Base-by-base conservation (phyloP, 2,113 vertebrate species). In the Pithys albifrons region DNA sequence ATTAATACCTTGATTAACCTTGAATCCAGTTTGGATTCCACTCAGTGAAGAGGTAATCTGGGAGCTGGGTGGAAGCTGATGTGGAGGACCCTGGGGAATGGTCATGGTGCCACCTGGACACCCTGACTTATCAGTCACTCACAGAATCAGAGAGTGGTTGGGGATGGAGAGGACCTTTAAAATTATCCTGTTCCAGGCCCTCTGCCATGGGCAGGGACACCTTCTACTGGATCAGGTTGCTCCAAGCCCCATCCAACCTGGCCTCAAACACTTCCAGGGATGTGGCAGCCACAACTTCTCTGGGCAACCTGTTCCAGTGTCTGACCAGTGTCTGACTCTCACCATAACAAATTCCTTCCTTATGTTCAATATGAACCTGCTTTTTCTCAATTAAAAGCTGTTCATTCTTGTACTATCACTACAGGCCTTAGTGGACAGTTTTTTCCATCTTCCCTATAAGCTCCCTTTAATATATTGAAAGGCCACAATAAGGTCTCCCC, bases 111-210 rank as follows among this genome's bases (percentile, higher is more conserved):
- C 39, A 39, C 29, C 25, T 5, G 8, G 7, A 20, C 52, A 78
- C 31, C 7, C 43, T 49, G 54, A 4, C 52, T 78, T 78, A 23
- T 29, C 7, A 7, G 28, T 6, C 17, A 41, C 19, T 66, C 19
- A 33, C 5, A 52, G 29, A 39, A 39, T 72, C 49, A 27, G 19
- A 14, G 62, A 28, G 9, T 41, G 20, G 18, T 64, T 84, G 85
- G 48, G 28, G 33, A 27, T 77, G 65, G 28, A 81, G 76, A 18
- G 45, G 14, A 65, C 33, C 43, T 70, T 81, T 58, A 39, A 87
- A 19, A n/a, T 39, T 12, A 7, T 64, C 5, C 25, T 3, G 5
- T 70, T 62, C 49, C 24, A 76, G 1, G 29, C 2, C 0, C 37
- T 11, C 27, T 70, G 43, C 77, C 28, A 2, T 18, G 8, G 35